These are phyloP conservation scores for Ganaspis brasiliensis DNA, from an alignment of 2,888 invertebrate genomes.

Conservation along the genomic window DNA sequence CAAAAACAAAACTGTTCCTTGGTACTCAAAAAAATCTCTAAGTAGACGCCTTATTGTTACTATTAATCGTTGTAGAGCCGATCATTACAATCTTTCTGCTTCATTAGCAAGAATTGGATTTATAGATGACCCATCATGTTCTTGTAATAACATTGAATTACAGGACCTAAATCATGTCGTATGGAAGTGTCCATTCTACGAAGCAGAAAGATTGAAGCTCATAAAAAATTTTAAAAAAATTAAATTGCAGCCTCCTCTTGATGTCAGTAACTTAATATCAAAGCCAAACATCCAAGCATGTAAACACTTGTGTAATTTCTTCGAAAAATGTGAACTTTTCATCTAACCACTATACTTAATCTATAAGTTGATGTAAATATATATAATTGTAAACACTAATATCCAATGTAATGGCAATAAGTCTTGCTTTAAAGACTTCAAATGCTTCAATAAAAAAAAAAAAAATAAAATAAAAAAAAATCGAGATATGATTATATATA, in stretches of 20 bases:
- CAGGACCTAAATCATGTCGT: slow-evolving; percentile 1
- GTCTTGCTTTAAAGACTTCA: too few species aligned
- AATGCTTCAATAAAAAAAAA: too few species aligned
- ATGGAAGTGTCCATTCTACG: neutral
- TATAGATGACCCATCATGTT: neutral
- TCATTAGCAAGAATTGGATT: neutral
- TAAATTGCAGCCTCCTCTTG: neutral
- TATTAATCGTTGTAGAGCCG: neutral
- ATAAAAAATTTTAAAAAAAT: neutral
- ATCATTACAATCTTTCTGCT: neutral
- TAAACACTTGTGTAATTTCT: too few species aligned
- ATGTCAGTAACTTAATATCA: neutral
- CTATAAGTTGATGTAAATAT: too few species aligned
- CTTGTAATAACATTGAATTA: neutral
- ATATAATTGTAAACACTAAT: too few species aligned
- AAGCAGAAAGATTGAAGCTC: neutral
- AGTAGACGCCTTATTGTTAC: neutral
- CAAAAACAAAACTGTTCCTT: neutral
- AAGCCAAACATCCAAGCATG: too few species aligned
- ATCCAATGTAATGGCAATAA: too few species aligned
- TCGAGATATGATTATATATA: too few species aligned
- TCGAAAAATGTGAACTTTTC: too few species aligned
- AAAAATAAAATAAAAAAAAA: too few species aligned
- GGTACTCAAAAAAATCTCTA: neutral
- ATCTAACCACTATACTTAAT: too few species aligned